Percentiles rank a stretch among this genome's conserved stretches.
These are phyloP conservation scores for Rhinoraja longicauda DNA, from an alignment of 2,797 vertebrate species.

Conservation along the genomic window DNA sequence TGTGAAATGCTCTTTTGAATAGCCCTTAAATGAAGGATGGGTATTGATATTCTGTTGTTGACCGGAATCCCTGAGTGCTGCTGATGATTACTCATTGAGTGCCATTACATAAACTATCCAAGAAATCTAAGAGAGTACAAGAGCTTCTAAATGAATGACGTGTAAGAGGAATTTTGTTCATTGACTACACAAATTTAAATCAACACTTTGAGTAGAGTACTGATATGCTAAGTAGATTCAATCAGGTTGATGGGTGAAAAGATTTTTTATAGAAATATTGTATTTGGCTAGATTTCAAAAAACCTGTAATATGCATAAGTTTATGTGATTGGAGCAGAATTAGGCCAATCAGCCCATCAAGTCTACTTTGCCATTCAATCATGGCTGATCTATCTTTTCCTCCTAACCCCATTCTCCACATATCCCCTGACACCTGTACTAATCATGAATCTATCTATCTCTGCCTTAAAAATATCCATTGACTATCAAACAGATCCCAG, in stretches of 20 bases:
- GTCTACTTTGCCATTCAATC: no score
- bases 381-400: no score
- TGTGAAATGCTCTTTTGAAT: neutral
- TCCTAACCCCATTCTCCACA: no score
- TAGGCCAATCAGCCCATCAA: no score
- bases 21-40: neutral
- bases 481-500: no score
- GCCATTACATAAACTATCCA: neutral
- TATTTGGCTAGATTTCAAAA: no score
- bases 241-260: neutral
- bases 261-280: neutral
- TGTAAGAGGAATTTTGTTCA: neutral
- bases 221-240: neutral
- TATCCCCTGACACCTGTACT: no score
- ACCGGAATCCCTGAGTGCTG: neutral
- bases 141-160: neutral
- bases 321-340: no score
- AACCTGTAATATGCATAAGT: no score
- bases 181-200: neutral
- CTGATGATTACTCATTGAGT: neutral
- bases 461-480: no score
- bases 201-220: neutral
- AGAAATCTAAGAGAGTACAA: neutral
- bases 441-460: no score
- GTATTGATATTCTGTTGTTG: neutral